Percentiles rank a stretch among this genome's conserved stretches.
Conservation (phyloP, 2,888 invertebrate genomes). For the Heteromyza rotundicornis region DNA sequence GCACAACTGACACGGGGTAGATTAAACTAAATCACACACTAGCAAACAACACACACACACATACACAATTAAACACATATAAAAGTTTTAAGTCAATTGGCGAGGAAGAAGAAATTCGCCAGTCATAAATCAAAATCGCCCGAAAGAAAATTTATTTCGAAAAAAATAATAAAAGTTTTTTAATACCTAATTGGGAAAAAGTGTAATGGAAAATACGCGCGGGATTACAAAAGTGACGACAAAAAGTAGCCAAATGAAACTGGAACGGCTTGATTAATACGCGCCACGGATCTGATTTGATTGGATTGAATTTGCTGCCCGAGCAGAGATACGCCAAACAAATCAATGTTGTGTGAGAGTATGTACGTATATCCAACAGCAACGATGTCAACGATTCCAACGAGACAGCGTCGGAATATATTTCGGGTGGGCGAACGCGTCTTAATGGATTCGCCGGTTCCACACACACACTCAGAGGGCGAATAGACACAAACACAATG, state of each 20-base stretch:
- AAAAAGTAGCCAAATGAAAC: no score
- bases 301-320: background rate
- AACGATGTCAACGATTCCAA: background rate
- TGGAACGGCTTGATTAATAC: slow-evolving; percentile 4
- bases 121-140: no score
- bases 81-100: no score
- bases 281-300: background rate
- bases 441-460: slow-evolving; percentile 21
- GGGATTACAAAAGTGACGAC: background rate
- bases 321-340: background rate
- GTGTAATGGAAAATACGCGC: background rate
- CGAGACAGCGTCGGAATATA: background rate
- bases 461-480: slow-evolving; percentile 17
- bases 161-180: background rate
- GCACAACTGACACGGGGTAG: slow-evolving; percentile 9
- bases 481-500: slow-evolving; percentile 11
- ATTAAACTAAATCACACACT: slow-evolving; percentile 1
- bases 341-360: slow-evolving; percentile 10
- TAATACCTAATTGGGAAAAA: background rate
- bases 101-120: no score
- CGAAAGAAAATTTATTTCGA: no score
- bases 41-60: slow-evolving; percentile 5
- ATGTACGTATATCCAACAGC: background rate
- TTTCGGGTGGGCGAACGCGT: slow-evolving; percentile 47
- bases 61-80: background rate